Percentiles rank a stretch among this genome's conserved stretches.
Conservation (phyloP, 2,113 vertebrate species). For the Stictonetta naevosa region DNA sequence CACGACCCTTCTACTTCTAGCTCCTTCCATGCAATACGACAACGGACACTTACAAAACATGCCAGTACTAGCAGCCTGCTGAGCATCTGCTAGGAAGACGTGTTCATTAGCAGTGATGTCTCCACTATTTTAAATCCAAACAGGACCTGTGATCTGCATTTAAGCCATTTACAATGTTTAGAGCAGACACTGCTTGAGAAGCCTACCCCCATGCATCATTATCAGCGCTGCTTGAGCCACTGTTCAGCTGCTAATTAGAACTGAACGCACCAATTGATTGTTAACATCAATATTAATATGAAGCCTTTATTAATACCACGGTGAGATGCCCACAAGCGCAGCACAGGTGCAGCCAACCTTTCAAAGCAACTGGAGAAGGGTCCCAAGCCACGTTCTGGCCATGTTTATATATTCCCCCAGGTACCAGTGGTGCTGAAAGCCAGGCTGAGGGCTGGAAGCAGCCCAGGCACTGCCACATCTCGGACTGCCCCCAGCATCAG, state of each 20-base stretch:
- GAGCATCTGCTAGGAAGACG: not conserved
- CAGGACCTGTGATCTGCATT: not conserved
- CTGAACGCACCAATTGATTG: not conserved
- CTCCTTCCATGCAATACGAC: not conserved
- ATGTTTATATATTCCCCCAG: not conserved
- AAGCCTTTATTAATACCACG: not conserved
- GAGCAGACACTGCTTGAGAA: not conserved
- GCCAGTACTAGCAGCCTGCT: not conserved
- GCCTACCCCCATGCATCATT: not conserved
- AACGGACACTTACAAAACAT: not conserved
- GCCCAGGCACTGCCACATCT: not conserved
- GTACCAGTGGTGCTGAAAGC: not conserved
- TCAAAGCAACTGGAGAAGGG: not conserved
- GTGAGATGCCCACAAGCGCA: not conserved
- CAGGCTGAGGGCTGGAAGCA: not conserved
- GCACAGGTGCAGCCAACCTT: not conserved
- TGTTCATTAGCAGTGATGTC: not conserved
- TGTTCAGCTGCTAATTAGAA: slow-evolving; percentile 41
- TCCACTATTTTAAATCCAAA: not conserved
- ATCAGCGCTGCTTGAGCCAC: not conserved
- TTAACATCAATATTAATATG: slow-evolving; percentile 9
- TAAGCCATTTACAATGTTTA: not conserved
- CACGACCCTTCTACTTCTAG: not conserved
- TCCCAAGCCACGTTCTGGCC: not conserved
- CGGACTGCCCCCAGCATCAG: not conserved